Evolutionary conservation across 2,888 invertebrate species (phyloP).

Genomic region (Hymenopus coronatus): DNA sequence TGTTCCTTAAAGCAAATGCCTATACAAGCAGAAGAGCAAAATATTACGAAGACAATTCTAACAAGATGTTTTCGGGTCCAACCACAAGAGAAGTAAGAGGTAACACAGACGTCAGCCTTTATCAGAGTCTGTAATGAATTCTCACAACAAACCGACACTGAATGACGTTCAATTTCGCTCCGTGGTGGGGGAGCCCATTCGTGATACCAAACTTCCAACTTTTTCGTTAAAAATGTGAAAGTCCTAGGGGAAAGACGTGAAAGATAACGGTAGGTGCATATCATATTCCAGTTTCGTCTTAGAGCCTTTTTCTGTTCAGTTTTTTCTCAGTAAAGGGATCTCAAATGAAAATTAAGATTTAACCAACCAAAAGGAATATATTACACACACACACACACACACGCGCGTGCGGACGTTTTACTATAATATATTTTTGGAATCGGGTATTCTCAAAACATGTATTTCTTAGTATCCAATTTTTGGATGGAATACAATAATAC

Average conservation of each 20-base stretch:
- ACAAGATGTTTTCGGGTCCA: not conserved
- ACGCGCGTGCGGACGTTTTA: no score
- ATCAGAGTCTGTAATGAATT: not conserved
- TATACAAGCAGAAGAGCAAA: not conserved
- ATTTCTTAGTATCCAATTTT: no score
- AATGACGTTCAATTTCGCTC: not conserved
- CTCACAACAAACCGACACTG: slow-evolving; percentile 6
- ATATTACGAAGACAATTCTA: not conserved
- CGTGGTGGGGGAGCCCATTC: not conserved
- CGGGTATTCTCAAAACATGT: no score
- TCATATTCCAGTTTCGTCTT: not conserved
- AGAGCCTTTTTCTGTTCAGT: not conserved
- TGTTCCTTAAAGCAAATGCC: no score
- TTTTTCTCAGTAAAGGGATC: not conserved
- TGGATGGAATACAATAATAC: no score
- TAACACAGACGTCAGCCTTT: not conserved
- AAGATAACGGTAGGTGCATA: not conserved
- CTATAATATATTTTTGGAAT: no score
- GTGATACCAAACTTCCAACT: not conserved
- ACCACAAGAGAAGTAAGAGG: not conserved
- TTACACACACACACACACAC: no score
- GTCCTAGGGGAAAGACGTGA: not conserved
- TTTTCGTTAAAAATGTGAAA: not conserved
- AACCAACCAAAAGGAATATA: no score
- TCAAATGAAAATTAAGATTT: no score